Base-by-base conservation (phyloP, 2,888 invertebrate species). In the Meteorus cinctellus region DNA sequence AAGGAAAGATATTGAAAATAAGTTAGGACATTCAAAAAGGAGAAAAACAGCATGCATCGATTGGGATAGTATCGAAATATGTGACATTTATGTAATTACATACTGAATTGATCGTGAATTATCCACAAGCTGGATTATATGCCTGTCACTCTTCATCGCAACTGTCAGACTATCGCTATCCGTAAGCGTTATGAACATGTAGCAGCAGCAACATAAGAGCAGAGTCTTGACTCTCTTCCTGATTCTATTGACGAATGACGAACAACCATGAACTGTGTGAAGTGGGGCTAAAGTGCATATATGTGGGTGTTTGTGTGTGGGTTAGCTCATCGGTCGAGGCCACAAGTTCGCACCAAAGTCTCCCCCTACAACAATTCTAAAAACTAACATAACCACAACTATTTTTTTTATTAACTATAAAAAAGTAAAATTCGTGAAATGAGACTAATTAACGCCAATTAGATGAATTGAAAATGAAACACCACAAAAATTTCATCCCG, bases 101-200 rank as follows among this genome's bases (percentile, higher is more conserved):
- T 41, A 65, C 65, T 65, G 65, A 12, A 34, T 65, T 65, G 41
- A 65, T 65, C 36, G 31, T 65, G 65, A 41, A 19, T 65, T 19
- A 19, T 4, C 19, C 8, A 36, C 34, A 34, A 36, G 12, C 34
- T 6, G 19, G 16, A 31, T 34, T 19, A 65, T 19, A 34, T 41
- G 19, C 24, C 41, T 65, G 41, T 19, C 12, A 65, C 65, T 41
- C 65, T 41, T 41, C 65, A 65, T 65, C 14, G 24, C 41, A 41
- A 65, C 65, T 65, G 65, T 65, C 65, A 36, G n/a, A 65, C 65
- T 10, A 65, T 65, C 65, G 41, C 65, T 10, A 65, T 65, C 65
- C 62, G 29, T 31, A 27, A 29, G 62, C 12, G 62, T 62, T 16
- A 29, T 16, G 36, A 19, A 19, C 41, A 41, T 65, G 65, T n/a